These are phyloP conservation scores for Ceyx margarethae DNA, from an alignment of 2,113 vertebrate genomes.

Conservation along the genomic window DNA sequence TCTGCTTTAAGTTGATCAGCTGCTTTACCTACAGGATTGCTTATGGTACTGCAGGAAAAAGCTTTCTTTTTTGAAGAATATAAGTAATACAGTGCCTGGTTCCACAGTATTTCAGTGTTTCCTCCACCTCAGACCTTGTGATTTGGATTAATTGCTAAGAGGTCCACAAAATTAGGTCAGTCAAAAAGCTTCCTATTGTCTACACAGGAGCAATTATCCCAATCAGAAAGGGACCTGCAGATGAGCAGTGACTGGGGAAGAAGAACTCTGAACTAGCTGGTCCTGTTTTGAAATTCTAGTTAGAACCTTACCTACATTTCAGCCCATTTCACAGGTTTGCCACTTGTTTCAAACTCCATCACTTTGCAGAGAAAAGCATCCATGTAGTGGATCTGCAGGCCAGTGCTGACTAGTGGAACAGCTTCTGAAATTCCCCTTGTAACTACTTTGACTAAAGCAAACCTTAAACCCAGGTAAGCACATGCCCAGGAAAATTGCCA, in stretches of 20 bases:
- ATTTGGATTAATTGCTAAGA: background rate
- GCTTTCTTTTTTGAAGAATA: background rate
- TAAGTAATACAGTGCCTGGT: background rate
- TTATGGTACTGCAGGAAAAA: background rate
- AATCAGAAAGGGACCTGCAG: background rate
- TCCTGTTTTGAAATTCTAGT: background rate
- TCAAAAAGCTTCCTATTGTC: background rate
- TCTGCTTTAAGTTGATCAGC: background rate
- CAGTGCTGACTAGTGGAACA: background rate
- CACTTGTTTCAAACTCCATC: background rate
- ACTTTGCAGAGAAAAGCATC: background rate
- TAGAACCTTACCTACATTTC: background rate
- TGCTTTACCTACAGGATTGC: background rate
- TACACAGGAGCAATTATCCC: background rate
- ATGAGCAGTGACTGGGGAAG: background rate
- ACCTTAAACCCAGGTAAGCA: background rate
- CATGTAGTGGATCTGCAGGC: background rate
- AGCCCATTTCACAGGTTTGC: background rate
- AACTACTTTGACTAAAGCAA: background rate
- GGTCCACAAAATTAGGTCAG: background rate
- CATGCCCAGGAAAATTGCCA: background rate
- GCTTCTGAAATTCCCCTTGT: background rate
- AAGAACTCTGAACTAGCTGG: background rate
- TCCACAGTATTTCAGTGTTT: background rate
- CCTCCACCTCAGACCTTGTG: background rate